phyloP scores from a whole-genome alignment of 2,797 vertebrate genomes.

The Novumbra hubbsi region DNA sequence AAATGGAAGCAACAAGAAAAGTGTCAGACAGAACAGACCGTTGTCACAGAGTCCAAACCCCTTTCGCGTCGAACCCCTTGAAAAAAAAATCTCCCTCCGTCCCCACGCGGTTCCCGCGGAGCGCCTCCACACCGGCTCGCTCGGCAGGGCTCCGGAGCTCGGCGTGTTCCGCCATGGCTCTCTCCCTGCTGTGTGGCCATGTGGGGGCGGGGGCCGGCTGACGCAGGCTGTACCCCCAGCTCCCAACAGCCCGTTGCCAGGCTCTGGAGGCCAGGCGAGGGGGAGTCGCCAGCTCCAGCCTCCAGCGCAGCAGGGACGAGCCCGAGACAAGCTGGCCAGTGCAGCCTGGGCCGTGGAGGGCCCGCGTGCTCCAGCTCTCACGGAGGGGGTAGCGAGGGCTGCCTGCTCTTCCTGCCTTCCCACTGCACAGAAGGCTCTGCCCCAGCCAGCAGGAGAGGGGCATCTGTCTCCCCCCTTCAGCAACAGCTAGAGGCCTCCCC shows the following conservation, averaged over 20 bases:
- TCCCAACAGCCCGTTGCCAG: slow-evolving; percentile 58
- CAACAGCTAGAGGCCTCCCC: slow-evolving; percentile 59
- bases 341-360: slow-evolving; percentile 20
- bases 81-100: not conserved
- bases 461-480: slow-evolving; percentile 67
- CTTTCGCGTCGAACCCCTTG: not conserved
- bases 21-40: not conserved
- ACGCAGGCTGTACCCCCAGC: slow-evolving; percentile 32
- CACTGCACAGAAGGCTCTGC: slow-evolving; percentile 61
- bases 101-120: slow-evolving; percentile 7
- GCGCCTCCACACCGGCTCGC: slow-evolving; percentile 12
- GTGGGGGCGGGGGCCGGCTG: slow-evolving; percentile 34
- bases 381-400: slow-evolving; percentile 43
- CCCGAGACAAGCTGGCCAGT: slow-evolving; percentile 37
- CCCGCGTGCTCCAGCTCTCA: slow-evolving; percentile 36
- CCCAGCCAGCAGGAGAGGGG: slow-evolving; percentile 68
- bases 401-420: slow-evolving; percentile 56
- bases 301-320: slow-evolving; percentile 56
- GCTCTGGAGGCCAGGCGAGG: slow-evolving; percentile 53
- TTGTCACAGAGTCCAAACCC: not conserved
- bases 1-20: not conserved
- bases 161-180: slow-evolving; percentile 36
- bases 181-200: slow-evolving; percentile 18
- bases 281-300: slow-evolving; percentile 57
- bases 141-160: slow-evolving; percentile 25